phyloP scores from a whole-genome alignment of 2,797 vertebrate species.

The Sylvilagus floridanus region DNA sequence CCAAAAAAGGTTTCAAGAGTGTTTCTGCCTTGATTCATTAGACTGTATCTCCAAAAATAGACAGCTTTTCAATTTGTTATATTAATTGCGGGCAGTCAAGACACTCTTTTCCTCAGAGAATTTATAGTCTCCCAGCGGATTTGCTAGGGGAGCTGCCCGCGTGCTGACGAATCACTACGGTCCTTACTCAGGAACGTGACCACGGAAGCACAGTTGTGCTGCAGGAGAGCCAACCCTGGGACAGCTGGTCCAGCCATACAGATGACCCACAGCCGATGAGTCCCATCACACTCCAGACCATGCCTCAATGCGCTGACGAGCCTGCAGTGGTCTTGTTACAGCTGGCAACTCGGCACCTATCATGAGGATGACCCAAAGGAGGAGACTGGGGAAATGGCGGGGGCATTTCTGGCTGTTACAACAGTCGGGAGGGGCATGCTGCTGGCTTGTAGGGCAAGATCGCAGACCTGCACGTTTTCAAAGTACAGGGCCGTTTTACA shows the following conservation, averaged over 20 bases:
- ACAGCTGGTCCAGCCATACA: background rate
- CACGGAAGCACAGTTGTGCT: background rate
- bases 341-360: background rate
- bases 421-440: background rate
- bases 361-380: background rate
- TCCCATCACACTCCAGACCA: background rate
- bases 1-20: slow-evolving; percentile 53
- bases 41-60: slow-evolving; percentile 57
- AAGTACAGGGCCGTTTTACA: slow-evolving; percentile 1
- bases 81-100: slow-evolving; percentile 53
- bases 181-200: slow-evolving; percentile 49
- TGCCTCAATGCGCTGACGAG: background rate
- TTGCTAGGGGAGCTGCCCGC: background rate
- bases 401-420: background rate
- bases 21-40: slow-evolving; percentile 64
- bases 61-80: slow-evolving; percentile 61
- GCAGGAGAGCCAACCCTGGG: slow-evolving; percentile 8
- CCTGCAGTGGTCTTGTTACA: background rate
- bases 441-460: background rate
- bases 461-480: background rate
- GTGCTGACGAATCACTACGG: slow-evolving; percentile 8
- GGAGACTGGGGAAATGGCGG: background rate
- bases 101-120: slow-evolving; percentile 54
- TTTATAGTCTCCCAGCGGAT: background rate
- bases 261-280: slow-evolving; percentile 21